phyloP scores from a whole-genome alignment of 2,888 invertebrate genomes.

The Platycheirus rosarum region DNA sequence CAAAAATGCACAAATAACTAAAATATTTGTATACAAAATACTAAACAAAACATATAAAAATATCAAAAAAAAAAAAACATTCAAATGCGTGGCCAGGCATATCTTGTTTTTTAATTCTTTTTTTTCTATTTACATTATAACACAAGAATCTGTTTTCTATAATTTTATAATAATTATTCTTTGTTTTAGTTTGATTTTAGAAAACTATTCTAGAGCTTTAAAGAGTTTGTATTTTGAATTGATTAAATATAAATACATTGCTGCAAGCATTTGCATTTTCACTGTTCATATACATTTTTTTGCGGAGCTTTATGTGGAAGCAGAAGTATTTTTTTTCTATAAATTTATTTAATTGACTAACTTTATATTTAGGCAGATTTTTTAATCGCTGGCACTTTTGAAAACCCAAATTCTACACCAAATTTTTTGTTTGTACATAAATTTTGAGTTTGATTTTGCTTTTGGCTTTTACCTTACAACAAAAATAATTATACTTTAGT shows the following conservation, averaged over 20 bases:
- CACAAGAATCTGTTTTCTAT: constrained; percentile 64
- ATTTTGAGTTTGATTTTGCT: constrained; percentile 48
- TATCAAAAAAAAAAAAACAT: constrained; percentile 60
- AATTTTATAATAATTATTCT: constrained; percentile 41
- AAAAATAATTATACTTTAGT: constrained; percentile 38
- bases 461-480: constrained; percentile 57
- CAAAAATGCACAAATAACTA: constrained; percentile 62
- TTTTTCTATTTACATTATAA: constrained; percentile 76
- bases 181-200: constrained; percentile 61
- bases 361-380: too few species aligned
- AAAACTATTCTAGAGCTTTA: constrained; percentile 69
- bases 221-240: constrained; percentile 72
- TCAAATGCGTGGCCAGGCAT: constrained; percentile 83
- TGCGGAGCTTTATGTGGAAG: constrained; percentile 73
- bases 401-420: constrained; percentile 41
- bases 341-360: constrained; percentile 25
- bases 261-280: constrained; percentile 73
- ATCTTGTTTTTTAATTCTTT: constrained; percentile 69
- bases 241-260: constrained; percentile 57
- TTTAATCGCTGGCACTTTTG: constrained; percentile 39
- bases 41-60: constrained; percentile 36
- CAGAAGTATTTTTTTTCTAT: constrained; percentile 26
- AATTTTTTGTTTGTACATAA: constrained; percentile 16
- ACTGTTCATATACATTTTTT: constrained; percentile 62
- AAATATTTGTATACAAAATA: constrained; percentile 52